Conservation (phyloP, 2,797 vertebrate species). For the Adelosebastes latens region DNA sequence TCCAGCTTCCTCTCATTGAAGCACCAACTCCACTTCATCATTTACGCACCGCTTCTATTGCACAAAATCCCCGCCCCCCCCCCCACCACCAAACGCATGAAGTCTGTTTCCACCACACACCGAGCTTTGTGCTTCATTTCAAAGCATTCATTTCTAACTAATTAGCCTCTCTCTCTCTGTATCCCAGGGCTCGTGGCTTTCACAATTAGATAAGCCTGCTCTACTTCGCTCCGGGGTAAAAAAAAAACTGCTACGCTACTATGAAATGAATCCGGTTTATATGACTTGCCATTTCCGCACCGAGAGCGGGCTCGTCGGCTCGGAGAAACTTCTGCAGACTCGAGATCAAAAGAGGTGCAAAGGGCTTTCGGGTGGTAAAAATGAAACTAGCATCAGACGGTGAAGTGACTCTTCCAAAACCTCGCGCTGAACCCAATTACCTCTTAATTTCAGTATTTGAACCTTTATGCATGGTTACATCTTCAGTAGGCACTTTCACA, state of each 20-base stretch:
- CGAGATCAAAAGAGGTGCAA: conserved; percentile 66
- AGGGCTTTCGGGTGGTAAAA: conserved; percentile 50
- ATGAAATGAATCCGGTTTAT: conserved; percentile 76
- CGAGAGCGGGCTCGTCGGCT: conserved; percentile 26
- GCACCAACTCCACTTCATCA: conserved; percentile 38
- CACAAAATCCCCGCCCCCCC: neutral
- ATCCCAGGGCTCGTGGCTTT: conserved; percentile 71
- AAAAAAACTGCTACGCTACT: conserved; percentile 47
- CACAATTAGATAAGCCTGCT: conserved; percentile 78
- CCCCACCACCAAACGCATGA: conserved; percentile 30
- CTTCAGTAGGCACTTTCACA: conserved; percentile 23
- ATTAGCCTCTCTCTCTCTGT: conserved; percentile 76
- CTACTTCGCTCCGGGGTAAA: conserved; percentile 56
- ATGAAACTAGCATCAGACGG: conserved; percentile 42
- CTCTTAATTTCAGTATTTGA: conserved; percentile 58
- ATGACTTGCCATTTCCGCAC: conserved; percentile 62
- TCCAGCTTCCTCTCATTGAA: conserved; percentile 28
- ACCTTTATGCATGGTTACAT: conserved; percentile 53
- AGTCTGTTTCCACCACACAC: conserved; percentile 67
- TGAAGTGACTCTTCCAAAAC: conserved; percentile 50
- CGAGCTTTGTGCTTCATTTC: conserved; percentile 76
- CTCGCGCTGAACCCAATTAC: conserved; percentile 67
- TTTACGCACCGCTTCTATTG: conserved; percentile 39
- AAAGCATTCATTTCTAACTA: conserved; percentile 77
- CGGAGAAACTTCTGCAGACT: conserved; percentile 53